Conservation (phyloP, 2,888 invertebrate genomes). For the Polydrusus cervinus region DNA sequence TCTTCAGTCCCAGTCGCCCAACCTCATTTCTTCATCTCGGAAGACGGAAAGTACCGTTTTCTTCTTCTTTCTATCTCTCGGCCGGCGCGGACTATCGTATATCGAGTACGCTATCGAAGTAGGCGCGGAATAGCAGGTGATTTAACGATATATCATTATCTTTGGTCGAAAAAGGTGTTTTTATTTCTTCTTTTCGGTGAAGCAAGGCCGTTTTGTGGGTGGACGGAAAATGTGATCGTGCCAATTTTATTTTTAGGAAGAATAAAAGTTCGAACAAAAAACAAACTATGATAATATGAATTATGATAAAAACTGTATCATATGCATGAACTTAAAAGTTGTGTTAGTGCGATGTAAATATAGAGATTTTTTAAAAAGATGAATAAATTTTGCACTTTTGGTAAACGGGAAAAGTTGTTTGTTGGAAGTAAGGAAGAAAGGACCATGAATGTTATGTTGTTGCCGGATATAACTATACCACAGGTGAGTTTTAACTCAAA, state of each 20-base stretch:
- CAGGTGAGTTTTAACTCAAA: constrained; percentile 61
- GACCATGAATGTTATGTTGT: constrained; percentile 60
- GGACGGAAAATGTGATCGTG: not conserved
- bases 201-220: not conserved
- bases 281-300: not conserved
- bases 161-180: constrained; percentile 8
- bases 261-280: not conserved
- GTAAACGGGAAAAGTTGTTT: constrained; percentile 63
- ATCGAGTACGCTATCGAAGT: constrained; percentile 26
- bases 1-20: constrained; percentile 64
- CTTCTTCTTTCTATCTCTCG: constrained; percentile 24
- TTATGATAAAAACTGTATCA: too few species aligned
- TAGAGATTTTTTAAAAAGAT: constrained; percentile 51
- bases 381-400: constrained; percentile 66
- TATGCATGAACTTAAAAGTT: not conserved
- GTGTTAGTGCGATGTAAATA: not conserved
- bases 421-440: constrained; percentile 58
- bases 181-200: not conserved
- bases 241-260: not conserved
- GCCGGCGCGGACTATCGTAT: constrained; percentile 20
- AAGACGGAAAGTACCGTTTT: constrained; percentile 52
- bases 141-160: constrained; percentile 12
- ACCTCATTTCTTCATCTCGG: constrained; percentile 66
- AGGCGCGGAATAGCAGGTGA: constrained; percentile 8
- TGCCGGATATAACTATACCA: constrained; percentile 67